A percentile compares a stretch with the other conserved stretches of the same genome.
Conservation (phyloP, 2,113 vertebrate genomes). For the Myrmecophaga tridactyla region DNA sequence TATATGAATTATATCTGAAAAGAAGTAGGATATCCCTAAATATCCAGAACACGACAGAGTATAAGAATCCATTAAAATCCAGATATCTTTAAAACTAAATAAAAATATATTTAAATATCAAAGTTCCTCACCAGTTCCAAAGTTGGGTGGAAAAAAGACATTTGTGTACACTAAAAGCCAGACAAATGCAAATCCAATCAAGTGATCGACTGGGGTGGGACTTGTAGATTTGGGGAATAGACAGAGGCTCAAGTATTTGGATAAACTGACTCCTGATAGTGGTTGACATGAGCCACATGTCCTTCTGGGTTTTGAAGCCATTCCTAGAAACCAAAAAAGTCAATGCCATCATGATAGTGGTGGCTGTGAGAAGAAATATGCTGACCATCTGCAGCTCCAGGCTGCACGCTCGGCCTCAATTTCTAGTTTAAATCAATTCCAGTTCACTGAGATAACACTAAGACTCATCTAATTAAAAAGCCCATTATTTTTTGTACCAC, state of each 20-base stretch:
- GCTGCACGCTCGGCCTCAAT: background rate
- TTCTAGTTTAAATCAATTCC: background rate
- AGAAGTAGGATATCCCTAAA: background rate
- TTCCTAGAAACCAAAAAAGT: background rate
- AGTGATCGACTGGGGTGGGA: background rate
- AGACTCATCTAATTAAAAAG: background rate
- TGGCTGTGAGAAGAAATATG: background rate
- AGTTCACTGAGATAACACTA: background rate
- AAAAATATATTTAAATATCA: background rate
- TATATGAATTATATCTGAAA: background rate
- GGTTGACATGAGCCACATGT: background rate
- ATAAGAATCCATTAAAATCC: constrained; percentile 5
- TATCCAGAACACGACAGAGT: background rate
- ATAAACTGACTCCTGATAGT: background rate
- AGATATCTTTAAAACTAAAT: background rate
- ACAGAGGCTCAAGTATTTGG: background rate
- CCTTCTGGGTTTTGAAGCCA: background rate
- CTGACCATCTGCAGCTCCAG: background rate
- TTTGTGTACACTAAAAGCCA: background rate
- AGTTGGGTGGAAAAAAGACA: background rate
- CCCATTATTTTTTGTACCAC: background rate
- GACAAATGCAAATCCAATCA: background rate
- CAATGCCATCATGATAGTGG: background rate
- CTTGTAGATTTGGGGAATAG: background rate
- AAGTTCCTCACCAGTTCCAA: background rate